These are phyloP conservation scores for Drosophila stalkeri DNA, from an alignment of 2,888 invertebrate genomes.

Conservation along the genomic window DNA sequence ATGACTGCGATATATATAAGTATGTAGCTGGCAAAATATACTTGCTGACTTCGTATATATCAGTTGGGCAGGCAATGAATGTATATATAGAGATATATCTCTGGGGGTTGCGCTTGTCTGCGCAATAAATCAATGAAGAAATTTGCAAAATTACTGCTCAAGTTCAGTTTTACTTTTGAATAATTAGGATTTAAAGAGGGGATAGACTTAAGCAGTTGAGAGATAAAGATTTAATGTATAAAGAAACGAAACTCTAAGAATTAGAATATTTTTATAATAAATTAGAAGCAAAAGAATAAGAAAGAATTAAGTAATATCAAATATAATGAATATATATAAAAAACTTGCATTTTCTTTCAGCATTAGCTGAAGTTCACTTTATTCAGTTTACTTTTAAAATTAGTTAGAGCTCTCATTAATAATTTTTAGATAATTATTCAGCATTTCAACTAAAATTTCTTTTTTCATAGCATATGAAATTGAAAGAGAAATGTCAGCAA, in stretches of 20 bases:
- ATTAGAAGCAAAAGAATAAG: neutral
- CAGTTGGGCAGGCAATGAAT: conserved; percentile 1
- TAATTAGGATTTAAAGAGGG: neutral
- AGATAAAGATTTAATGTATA: neutral
- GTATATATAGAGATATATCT: conserved; percentile 1
- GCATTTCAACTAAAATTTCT: neutral
- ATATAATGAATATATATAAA: neutral
- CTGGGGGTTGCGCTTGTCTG: conserved; percentile 34
- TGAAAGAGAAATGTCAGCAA: conserved; percentile 3
- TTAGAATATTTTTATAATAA: too few species aligned
- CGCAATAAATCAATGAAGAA: conserved; percentile 24
- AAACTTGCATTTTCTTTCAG: neutral
- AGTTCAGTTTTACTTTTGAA: neutral
- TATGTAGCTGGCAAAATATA: conserved; percentile 17
- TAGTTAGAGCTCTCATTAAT: neutral
- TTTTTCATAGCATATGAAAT: neutral
- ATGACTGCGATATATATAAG: conserved; percentile 1
- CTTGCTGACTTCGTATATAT: neutral
- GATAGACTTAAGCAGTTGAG: neutral
- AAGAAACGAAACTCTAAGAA: neutral
- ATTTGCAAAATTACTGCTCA: neutral
- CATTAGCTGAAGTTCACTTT: neutral
- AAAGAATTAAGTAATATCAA: neutral
- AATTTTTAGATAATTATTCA: neutral
- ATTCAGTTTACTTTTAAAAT: neutral